Conservation (phyloP, 2,113 vertebrate species). For the human region GRCh38 chr17:34125501-34126000, state of each 20-base stretch:
- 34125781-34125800: not conserved
- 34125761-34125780: no score
- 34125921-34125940: accelerated
- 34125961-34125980: accelerated
- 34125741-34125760: accelerated
- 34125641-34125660: not conserved
- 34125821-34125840: not conserved
- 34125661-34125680: not conserved
- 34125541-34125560: not conserved
- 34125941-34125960: accelerated
- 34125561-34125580: not conserved
- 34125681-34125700: not conserved
- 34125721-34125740: not conserved
- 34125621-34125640: not conserved
- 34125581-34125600: no score
- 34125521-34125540: not conserved
- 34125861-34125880: no score
- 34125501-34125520: not conserved
- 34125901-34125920: not conserved
- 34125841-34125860: not conserved
- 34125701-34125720: not conserved
- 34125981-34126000: accelerated
- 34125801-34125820: accelerated
- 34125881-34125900: not conserved
- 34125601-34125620: not conserved